These are phyloP conservation scores for Lepisosteus oculatus DNA, from an alignment of 2,113 vertebrate genomes.

Conservation along the genomic window DNA sequence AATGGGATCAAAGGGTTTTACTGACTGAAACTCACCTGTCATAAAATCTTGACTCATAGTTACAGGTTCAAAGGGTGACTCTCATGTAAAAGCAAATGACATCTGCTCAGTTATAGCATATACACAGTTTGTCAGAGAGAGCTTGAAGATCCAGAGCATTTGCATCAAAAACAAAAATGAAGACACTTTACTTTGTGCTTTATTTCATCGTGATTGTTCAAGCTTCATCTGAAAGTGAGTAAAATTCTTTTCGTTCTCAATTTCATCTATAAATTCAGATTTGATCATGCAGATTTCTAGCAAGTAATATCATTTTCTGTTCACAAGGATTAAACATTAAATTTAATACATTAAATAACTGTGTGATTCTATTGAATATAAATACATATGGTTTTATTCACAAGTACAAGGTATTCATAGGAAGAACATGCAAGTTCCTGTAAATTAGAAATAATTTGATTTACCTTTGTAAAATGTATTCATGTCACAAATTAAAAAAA, in stretches of 20 bases:
- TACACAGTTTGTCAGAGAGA: background rate
- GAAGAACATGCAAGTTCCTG: too few relatives aligned
- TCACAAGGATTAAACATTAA: too few relatives aligned
- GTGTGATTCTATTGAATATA: too few relatives aligned
- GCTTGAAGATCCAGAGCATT: background rate
- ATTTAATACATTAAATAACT: too few relatives aligned
- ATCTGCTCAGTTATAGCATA: background rate
- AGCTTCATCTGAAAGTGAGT: constrained; percentile 15
- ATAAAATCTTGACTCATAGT: constrained; percentile 38
- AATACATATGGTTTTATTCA: too few relatives aligned
- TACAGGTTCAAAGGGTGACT: constrained; percentile 37
- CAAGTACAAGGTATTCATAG: too few relatives aligned
- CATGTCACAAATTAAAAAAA: too few relatives aligned
- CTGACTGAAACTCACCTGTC: constrained; percentile 34
- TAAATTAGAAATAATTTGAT: too few relatives aligned
- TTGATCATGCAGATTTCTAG: too few relatives aligned
- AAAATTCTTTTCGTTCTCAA: background rate
- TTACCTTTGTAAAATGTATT: too few relatives aligned
- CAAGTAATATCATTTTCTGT: too few relatives aligned
- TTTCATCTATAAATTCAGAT: background rate
- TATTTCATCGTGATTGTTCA: background rate
- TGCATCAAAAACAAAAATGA: constrained; percentile 18
- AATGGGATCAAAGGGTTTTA: too few relatives aligned
- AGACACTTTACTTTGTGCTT: constrained; percentile 12
- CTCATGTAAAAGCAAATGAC: background rate